A percentile compares a stretch with the other conserved stretches of the same genome.
phyloP scores from a whole-genome alignment of 2,888 invertebrate genomes.

The Lutraria lutraria region DNA sequence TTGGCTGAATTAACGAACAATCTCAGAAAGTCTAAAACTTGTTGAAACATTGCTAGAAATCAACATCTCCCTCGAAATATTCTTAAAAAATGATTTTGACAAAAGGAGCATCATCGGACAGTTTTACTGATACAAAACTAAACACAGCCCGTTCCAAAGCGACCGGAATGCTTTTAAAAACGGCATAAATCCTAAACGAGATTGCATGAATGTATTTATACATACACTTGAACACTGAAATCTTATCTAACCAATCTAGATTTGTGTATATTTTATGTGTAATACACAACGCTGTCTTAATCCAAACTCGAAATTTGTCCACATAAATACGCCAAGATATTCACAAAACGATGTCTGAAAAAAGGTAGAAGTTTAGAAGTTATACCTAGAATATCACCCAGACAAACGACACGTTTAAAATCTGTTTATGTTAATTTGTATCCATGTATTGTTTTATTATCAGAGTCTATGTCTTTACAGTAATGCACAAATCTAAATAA shows the following conservation, averaged over 20 bases:
- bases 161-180: not conserved
- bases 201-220: not conserved
- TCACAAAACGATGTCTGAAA: not conserved
- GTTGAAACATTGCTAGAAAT: not conserved
- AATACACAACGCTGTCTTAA: not conserved
- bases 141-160: not conserved
- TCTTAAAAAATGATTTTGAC: not conserved
- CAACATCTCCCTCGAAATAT: not conserved
- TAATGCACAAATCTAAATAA: not conserved
- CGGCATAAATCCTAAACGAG: not conserved
- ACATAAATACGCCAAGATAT: not conserved
- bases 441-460: not conserved
- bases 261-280: not conserved
- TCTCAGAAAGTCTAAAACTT: not conserved
- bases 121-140: not conserved
- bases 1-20: not conserved
- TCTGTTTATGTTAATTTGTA: not conserved
- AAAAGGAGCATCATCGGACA: not conserved
- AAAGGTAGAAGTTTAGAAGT: not conserved
- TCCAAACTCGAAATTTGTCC: not conserved
- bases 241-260: not conserved
- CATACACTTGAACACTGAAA: slow-evolving; percentile 11
- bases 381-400: not conserved
- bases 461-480: not conserved
- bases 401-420: not conserved